These are phyloP conservation scores for Biston betularia DNA, from an alignment of 2,888 invertebrate genomes.

Conservation along the genomic window DNA sequence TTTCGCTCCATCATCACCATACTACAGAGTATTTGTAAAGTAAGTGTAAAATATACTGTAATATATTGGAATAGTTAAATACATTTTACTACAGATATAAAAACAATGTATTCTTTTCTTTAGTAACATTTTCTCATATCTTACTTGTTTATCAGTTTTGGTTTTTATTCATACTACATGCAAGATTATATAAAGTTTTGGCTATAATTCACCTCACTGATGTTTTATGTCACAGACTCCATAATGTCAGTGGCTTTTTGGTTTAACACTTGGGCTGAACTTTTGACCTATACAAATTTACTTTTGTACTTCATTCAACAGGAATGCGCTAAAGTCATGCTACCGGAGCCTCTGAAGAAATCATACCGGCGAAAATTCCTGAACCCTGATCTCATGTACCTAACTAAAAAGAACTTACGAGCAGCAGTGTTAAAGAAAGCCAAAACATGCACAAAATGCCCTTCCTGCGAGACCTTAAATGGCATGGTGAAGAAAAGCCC, in stretches of 20 bases:
- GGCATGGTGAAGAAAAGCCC: constrained; percentile 96
- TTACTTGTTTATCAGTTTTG: too few relatives aligned
- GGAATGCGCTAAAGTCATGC: constrained; percentile 93
- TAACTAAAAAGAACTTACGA: constrained; percentile 94
- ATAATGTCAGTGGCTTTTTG: too few relatives aligned
- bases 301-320: constrained; percentile 49
- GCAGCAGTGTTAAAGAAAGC: constrained; percentile 93
- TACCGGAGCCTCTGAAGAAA: constrained; percentile 89
- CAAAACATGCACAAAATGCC: constrained; percentile 94
- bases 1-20: constrained; percentile 96
- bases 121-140: too few relatives aligned
- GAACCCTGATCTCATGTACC: constrained; percentile 94
- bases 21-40: constrained; percentile 98
- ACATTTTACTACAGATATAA: too few relatives aligned
- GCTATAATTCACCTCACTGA: too few relatives aligned
- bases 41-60: too few relatives aligned
- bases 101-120: too few relatives aligned
- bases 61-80: too few relatives aligned
- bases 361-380: constrained; percentile 90
- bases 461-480: constrained; percentile 93
- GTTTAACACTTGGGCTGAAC: too few relatives aligned
- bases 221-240: too few relatives aligned
- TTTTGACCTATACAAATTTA: neutral
- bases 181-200: too few relatives aligned
- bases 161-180: too few relatives aligned